Base-by-base conservation (phyloP, 2,113 vertebrate genomes). In the Hucho hucho region DNA sequence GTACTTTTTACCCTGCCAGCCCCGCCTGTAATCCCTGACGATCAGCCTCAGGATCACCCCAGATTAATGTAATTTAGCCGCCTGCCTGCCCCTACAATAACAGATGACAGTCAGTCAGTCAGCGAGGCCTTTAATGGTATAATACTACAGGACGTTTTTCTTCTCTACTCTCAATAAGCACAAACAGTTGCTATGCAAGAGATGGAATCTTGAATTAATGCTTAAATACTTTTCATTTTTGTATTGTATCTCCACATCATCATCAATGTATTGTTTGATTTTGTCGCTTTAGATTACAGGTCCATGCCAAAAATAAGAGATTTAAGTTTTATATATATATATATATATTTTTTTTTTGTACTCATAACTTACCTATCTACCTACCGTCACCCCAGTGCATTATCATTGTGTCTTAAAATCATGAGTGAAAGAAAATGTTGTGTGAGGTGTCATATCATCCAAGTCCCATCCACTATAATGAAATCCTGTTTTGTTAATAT, bases 21-120 rank as follows among this genome's bases (percentile, higher is more conserved):
- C 20, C 53, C 25, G 43, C 70, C 26, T 18, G 29, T 75, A 75
- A 75, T 75, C 74, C 67, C 74, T n/a, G 11, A 69, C 26, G 28
- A 58, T 56, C 66, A 61, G 24, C 20, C 28, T 18, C 28, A 49
- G 56, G n/a, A 56, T 70, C 32, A 59, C 56, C 7, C 25, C 28
- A 69, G 74, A 70, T 76, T 76, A 76, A 49, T 29, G 37, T 14
- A 24, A 59, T 49, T 26, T 16, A 46, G 49, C 32, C n/a, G 67
- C 67, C 32, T 28, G 18, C 58, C n/a, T 61, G n/a, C 6, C 58
- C 58, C 64, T 65, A 26, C 28, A 25, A 28, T 13, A 65, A 16
- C 29, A 37, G 64, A 32, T 67, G 65, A 66, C 64, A 0, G 26
- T 29, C 29, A 32, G 7, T 65, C 24, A 65, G 14, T 66, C 65